Base-by-base conservation (phyloP, 2,797 vertebrate genomes). In the Hoplostethus mediterraneus region DNA sequence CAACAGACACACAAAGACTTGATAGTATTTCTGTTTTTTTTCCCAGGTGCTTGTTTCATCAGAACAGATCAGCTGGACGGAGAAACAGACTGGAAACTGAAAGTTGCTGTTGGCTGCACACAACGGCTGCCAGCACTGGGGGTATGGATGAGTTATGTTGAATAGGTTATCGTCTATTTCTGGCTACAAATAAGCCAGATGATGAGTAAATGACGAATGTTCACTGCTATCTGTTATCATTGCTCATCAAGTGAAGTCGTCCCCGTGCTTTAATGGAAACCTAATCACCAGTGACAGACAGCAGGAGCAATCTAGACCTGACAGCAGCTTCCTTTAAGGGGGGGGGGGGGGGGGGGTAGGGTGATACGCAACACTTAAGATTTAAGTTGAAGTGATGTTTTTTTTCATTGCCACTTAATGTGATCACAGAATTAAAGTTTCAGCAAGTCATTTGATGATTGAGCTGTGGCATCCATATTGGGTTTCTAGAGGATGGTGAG, bases 11-110 rank as follows among this genome's bases (percentile, higher is more conserved):
- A 45, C 13, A 42, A 3, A 38, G 12, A 17, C 30, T 61, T 11
- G 36, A 2, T 30, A 17, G 8, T 21, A 5, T 59, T 36, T 73
- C 25, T 78, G 4, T 40, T 17, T 54, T 2, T 9, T 48, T 83
- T 79, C 86, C 36, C 89, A 99, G 98, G 97, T 55, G 87, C 97
- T 0, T 99, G 98, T 89, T 99, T 99, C 89, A 97, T 99, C 87
- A 93, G 97, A 79, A 99, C 97, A 0, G 98, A 99, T 79, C 98
- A 99, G 88, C 95, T 99, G 1, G 98, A 99, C 48, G 98, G 98
- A 72, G 98, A 99, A 82, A 99, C 98, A 0, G 98, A 99, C 89
- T 99, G 98, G 98, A 99, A 99, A 77, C 94, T 98, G 78, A 98
- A 97, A 89, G 95, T 98, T 45, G 96, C 97, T 0, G 98, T 99